A percentile compares a stretch with the other conserved stretches of the same genome.
phyloP scores from a whole-genome alignment of 1,140 invertebrate genomes.

The Lepidostoma basale region DNA sequence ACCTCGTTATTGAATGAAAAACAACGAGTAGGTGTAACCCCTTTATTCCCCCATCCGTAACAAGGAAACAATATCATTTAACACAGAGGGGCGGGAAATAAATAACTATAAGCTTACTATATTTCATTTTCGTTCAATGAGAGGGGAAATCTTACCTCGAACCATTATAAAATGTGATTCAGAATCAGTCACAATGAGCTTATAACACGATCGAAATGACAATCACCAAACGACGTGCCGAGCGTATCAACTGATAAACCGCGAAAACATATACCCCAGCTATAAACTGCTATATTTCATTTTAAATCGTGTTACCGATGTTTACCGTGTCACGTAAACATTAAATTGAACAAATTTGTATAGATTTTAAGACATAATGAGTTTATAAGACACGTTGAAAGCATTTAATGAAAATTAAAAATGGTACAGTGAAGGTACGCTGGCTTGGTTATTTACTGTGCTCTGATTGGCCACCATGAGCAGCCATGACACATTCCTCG shows the following conservation, averaged over 20 bases:
- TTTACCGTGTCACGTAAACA: neutral
- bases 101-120: neutral
- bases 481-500: constrained; percentile 5
- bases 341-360: constrained; percentile 18
- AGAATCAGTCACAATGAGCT: neutral
- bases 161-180: constrained; percentile 19
- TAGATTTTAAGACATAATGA: constrained; percentile 31
- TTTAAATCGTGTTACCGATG: neutral
- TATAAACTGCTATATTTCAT: constrained; percentile 10
- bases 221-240: constrained; percentile 21
- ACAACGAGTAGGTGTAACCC: constrained; percentile 34
- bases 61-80: constrained; percentile 9
- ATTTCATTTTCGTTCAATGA: neutral
- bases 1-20: constrained; percentile 25
- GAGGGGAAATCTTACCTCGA: constrained; percentile 24
- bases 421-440: constrained; percentile 27
- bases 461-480: constrained; percentile 16
- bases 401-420: constrained; percentile 13
- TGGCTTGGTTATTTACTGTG: constrained; percentile 40
- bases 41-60: constrained; percentile 7
- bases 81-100: neutral
- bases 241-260: constrained; percentile 9
- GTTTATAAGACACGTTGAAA: constrained; percentile 35
- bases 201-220: constrained; percentile 15
- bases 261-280: constrained; percentile 17